Base-by-base conservation (phyloP, 2,888 invertebrate species). In the Julus scanicus region DNA sequence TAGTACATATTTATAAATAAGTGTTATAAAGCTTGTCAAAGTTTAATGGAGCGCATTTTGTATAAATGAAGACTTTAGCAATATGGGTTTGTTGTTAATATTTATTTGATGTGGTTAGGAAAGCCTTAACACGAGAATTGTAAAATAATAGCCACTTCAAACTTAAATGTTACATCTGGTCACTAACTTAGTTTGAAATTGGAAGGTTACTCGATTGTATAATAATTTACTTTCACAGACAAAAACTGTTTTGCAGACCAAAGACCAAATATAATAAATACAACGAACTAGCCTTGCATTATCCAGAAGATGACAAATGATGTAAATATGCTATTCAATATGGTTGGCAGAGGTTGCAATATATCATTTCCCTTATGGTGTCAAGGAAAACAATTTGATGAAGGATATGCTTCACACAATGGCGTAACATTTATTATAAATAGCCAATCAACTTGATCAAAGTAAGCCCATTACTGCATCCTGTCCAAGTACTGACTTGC, bases 351-450 rank as follows among this genome's bases (percentile, higher is more conserved):
- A 71, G 63, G 63, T 71, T 20, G 63, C 37, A 80, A 80, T 80
- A 37, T 80, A 29, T 37, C 80, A 37, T 80, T 37, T 80, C 29
- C 80, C 2, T 80, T 37, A 80, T 80, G 80, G 80, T 37, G 37
- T 80, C 80, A 80, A 80, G 37, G 37, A 80, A 20, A 80, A 80
- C 37, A 80, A 80, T 80, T 80, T 13, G 13, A 80, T 80, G 80
- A 37, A 20, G 80, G 13, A 80, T 80, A 80, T 13, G 80, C 80
- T 6, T 17, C 20, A 1, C 15, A 80, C 80, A 80, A 80, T 80
- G 80, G 6, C 29, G n/a, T 71, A 11, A 20, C 15, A 11, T 80
- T 13, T 37, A 80, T 80, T 80, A 20, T 9, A 80, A 37, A 37
- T 80, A 80, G 80, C 15, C 80, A 80, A 80, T 37, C 80, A 80